These are phyloP conservation scores for Actinia tenebrosa DNA, from an alignment of 64 coral and sea anemone species.

Conservation along the genomic window DNA sequence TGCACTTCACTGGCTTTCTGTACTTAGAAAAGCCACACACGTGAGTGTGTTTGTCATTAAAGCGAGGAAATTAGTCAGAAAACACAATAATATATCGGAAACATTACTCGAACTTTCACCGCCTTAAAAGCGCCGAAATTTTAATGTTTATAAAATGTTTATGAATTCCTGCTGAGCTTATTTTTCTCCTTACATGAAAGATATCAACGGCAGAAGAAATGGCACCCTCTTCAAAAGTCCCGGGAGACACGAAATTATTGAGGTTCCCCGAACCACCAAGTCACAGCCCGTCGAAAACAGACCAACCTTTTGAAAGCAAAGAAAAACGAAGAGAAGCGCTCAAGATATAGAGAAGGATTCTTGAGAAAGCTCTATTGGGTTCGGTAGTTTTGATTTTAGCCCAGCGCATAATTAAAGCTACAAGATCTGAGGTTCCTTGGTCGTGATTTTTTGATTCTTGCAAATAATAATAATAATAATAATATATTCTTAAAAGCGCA, in stretches of 20 bases:
- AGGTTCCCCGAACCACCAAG: background rate
- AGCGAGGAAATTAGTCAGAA: too few species aligned
- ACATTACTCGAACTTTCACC: too few species aligned
- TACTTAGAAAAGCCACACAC: too few species aligned
- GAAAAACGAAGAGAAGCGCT: background rate
- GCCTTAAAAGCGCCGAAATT: too few species aligned
- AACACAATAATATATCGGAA: too few species aligned
- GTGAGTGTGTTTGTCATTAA: too few species aligned
- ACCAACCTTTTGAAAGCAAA: background rate
- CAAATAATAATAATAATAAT: too few species aligned
- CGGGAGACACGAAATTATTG: background rate
- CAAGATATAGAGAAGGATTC: background rate
- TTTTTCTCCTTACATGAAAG: background rate
- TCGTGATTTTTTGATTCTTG: too few species aligned
- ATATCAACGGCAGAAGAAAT: background rate
- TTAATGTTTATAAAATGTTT: background rate
- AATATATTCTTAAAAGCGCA: too few species aligned
- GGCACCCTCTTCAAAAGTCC: background rate
- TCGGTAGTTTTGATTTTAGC: background rate
- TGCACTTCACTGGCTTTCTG: too few species aligned
- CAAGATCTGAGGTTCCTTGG: background rate
- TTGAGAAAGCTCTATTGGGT: background rate
- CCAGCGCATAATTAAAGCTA: background rate
- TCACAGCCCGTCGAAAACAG: background rate
- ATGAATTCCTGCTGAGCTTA: background rate